Conservation (phyloP, 1,140 invertebrate species). For the Ostrea edulis region DNA sequence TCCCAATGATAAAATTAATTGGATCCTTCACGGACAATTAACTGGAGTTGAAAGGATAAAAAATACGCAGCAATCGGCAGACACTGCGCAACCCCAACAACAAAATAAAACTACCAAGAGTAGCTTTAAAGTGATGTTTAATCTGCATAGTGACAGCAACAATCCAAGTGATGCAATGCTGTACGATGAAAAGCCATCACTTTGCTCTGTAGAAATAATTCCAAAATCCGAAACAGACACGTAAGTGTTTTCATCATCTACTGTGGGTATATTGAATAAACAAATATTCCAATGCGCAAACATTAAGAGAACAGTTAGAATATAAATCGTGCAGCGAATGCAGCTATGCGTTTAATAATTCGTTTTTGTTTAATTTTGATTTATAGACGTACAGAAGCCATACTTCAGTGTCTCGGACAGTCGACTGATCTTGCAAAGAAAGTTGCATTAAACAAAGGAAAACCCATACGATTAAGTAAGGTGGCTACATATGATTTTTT, state of each 20-base stretch:
- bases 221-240: conserved; percentile 48
- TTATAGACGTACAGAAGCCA: conserved; percentile 55
- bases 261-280: too few relatives aligned
- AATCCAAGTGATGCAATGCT: not conserved
- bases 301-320: not conserved
- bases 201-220: conserved; percentile 49
- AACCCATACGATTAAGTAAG: not conserved
- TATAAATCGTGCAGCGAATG: not conserved
- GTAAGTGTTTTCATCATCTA: conserved; percentile 14
- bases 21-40: conserved; percentile 52
- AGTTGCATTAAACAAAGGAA: not conserved
- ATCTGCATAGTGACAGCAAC: conserved; percentile 39
- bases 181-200: not conserved
- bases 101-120: not conserved
- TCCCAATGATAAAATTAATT: conserved; percentile 36
- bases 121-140: conserved; percentile 40
- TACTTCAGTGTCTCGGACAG: conserved; percentile 44
- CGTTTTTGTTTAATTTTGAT: not conserved
- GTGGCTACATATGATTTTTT: not conserved
- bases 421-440: conserved; percentile 19
- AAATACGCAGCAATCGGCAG: conserved; percentile 24
- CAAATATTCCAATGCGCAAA: not conserved
- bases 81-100: too few relatives aligned
- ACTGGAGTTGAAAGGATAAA: conserved; percentile 42
- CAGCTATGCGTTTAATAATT: not conserved